Evolutionary conservation across 2,797 vertebrate genomes (phyloP), one percentile per base, ranked within the genome.

Genomic region (Toxotes lorentzi): DNA sequence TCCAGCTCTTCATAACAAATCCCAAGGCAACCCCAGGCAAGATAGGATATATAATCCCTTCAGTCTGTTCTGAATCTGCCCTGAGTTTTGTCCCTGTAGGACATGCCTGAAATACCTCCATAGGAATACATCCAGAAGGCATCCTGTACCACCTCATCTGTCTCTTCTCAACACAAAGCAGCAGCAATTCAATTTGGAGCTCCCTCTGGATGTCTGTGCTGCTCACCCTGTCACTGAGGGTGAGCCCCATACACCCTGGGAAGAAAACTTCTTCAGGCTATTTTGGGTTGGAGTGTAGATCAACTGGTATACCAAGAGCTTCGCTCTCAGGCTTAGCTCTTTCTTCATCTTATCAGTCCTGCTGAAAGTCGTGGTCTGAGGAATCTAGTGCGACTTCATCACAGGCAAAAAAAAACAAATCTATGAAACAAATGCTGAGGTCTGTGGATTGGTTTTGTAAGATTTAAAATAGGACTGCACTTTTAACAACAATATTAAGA

Each of bases 101-200:
- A 73, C 43, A 67, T 69, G 63, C 78, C 78, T 78, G 56, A 82
- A 87, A 88, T 82, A 83, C 53, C 68, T 81, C 32, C 13, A 41
- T 59, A 82, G 70, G 47, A 72, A 74, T 27, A 40, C 3, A 35
- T 69, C 69, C 84, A 71, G 68, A 35, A 78, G 67, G 61, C 75
- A 72, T 70, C 61, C 62, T 21, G n/a, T 73, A 60, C 67, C 24
- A 45, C 63, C 76, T 82, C 74, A 83, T 88, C 79, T 59, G 70
- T 90, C 61, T 81, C 50, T 35, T 63, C 1, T 23, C 34, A 53
- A 75, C 78, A 65, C 66, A 83, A 62, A 77, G 64, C 59, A 76
- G 59, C 54, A 76, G 48, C 3, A 35, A 59, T 70, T 90, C 54
- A 76, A 10, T 59, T 64, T 27, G 9, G 11, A 64, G 13, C 17